A percentile compares a stretch with the other conserved stretches of the same genome.
These are phyloP conservation scores for Rhaphigaster nebulosa DNA, from an alignment of 2,888 invertebrate genomes.

Conservation along the genomic window DNA sequence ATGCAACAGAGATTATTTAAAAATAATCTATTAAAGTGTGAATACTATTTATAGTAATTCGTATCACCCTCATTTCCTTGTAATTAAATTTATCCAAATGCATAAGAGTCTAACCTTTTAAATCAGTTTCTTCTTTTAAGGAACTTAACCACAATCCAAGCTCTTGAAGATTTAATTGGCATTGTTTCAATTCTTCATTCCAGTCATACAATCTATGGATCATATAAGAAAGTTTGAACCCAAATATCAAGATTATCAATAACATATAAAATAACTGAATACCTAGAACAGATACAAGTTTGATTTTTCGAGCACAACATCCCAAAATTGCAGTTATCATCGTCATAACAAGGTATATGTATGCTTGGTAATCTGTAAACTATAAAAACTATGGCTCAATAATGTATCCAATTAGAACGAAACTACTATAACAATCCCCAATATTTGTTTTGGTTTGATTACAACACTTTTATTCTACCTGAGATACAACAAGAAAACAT, in stretches of 20 bases:
- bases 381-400: background rate
- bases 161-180: slow-evolving; percentile 54
- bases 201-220: slow-evolving; percentile 61
- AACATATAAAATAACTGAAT: slow-evolving; percentile 13
- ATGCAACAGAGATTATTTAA: background rate
- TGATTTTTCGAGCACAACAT: slow-evolving; percentile 60
- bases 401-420: background rate
- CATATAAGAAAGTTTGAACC: background rate
- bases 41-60: background rate
- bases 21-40: background rate
- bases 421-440: background rate
- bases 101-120: slow-evolving; percentile 56
- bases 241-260: background rate
- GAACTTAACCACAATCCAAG: slow-evolving; percentile 52
- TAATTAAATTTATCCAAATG: background rate
- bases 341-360: slow-evolving; percentile 56
- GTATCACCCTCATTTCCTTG: background rate
- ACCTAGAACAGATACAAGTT: slow-evolving; percentile 61
- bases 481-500: background rate
- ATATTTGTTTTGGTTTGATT: background rate
- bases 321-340: slow-evolving; percentile 62
- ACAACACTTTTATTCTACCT: background rate
- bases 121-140: slow-evolving; percentile 59
- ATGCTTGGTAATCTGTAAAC: slow-evolving; percentile 43
- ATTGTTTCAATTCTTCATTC: slow-evolving; percentile 55